Evolutionary conservation across 2,113 vertebrate species (phyloP).

Genomic region (Apteryx mantelli): DNA sequence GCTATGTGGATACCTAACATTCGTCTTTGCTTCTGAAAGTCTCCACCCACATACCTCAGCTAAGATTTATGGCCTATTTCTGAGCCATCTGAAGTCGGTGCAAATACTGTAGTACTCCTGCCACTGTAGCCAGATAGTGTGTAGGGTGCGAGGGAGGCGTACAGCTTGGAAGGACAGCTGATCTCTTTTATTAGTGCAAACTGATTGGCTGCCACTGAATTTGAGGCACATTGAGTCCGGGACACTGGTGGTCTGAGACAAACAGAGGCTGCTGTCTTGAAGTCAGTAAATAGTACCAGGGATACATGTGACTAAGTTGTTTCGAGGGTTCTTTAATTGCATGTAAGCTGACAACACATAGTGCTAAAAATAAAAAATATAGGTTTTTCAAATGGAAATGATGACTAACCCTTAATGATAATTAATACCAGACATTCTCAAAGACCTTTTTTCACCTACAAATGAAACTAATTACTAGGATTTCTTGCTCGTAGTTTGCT

Average conservation of each 20-base stretch:
- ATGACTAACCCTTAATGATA: conserved; percentile 64
- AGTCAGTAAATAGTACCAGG: not conserved
- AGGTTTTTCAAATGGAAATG: conserved; percentile 65
- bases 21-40: not conserved
- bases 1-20: not conserved
- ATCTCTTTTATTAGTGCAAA: not conserved
- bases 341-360: conserved; percentile 15
- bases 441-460: conserved; percentile 78
- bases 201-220: not conserved
- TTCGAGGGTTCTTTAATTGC: conserved; percentile 27
- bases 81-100: not conserved
- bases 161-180: not conserved
- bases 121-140: not conserved
- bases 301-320: not conserved
- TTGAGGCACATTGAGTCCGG: not conserved
- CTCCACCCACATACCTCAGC: conserved; percentile 29
- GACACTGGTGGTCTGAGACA: not conserved
- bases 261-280: not conserved
- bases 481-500: conserved; percentile 46
- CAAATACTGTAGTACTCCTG: not conserved
- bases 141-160: accelerated
- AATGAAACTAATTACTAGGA: conserved; percentile 78
- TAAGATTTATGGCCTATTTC: not conserved
- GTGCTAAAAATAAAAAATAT: conserved; percentile 61
- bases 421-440: conserved; percentile 73